A percentile compares a stretch with the other conserved stretches of the same genome.
phyloP scores from a whole-genome alignment of 2,797 vertebrate species.

The Coranthus polyacanthus region DNA sequence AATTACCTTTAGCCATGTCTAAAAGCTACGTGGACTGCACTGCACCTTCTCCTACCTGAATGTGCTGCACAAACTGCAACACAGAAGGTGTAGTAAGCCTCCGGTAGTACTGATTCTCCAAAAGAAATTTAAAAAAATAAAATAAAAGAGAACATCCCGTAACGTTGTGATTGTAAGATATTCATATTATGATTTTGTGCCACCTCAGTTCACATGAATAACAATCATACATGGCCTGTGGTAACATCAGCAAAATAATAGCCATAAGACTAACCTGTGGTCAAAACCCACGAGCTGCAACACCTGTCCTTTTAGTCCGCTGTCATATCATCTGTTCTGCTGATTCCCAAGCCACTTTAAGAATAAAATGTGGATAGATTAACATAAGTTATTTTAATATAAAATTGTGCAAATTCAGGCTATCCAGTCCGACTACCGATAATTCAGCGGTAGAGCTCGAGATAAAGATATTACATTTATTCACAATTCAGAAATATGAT shows the following conservation, averaged over 20 bases:
- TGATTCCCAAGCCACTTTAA: not conserved
- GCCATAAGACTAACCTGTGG: constrained; percentile 35
- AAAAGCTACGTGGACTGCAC: too few relatives aligned
- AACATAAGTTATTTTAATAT: not conserved
- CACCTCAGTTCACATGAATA: constrained; percentile 2
- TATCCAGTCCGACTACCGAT: constrained; percentile 1
- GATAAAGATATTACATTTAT: constrained; percentile 44
- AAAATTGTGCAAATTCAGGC: not conserved
- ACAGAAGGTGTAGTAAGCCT: constrained; percentile 9
- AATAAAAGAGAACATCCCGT: constrained; percentile 1
- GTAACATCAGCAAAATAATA: too few relatives aligned
- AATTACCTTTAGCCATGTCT: too few relatives aligned
- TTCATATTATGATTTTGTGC: constrained; percentile 26
- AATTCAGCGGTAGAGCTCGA: constrained; percentile 1
- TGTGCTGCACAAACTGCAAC: not conserved
- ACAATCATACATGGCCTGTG: constrained; percentile 27
- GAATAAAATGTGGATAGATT: not conserved
- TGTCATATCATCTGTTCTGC: not conserved
- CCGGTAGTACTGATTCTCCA: not conserved
- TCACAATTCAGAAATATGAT: constrained; percentile 52
- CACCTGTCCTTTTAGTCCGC: constrained; percentile 20
- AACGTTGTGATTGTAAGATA: constrained; percentile 16
- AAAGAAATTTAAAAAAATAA: not conserved
- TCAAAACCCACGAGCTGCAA: too few relatives aligned
- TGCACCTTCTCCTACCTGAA: not conserved